Percentiles rank a stretch among this genome's conserved stretches.
These are phyloP conservation scores for Hycleus cichorii DNA, from an alignment of 1,140 invertebrate genomes.

Conservation along the genomic window DNA sequence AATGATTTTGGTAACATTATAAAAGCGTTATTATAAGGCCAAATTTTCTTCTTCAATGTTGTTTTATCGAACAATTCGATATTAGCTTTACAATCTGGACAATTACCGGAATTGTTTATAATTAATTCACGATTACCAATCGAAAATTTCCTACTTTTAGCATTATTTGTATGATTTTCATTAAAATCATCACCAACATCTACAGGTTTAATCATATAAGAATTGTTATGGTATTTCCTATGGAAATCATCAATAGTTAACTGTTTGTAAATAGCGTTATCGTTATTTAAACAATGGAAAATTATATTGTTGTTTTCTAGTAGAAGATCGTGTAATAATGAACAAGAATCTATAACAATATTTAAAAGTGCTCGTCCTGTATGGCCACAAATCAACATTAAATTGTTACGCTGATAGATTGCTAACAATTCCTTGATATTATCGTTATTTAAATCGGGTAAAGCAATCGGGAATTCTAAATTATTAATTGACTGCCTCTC, in stretches of 20 bases:
- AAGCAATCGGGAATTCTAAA: conserved; percentile 60
- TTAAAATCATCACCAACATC: background rate
- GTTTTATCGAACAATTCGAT: conserved; percentile 20
- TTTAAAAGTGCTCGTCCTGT: conserved; percentile 48
- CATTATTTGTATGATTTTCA: background rate
- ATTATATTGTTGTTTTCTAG: background rate
- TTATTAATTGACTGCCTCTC: conserved; percentile 32
- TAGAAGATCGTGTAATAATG: conserved; percentile 3
- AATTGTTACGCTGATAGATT: conserved; percentile 49
- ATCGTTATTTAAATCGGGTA: conserved; percentile 65
- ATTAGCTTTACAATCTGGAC: conserved; percentile 24
- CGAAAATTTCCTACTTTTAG: conserved; percentile 6
- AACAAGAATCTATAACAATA: conserved; percentile 12
- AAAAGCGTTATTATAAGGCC: conserved; percentile 25
- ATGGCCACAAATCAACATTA: conserved; percentile 57
- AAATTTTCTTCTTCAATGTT: conserved; percentile 16
- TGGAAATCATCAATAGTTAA: conserved; percentile 3
- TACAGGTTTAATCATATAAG: background rate
- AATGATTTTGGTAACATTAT: conserved; percentile 33
- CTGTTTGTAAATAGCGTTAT: background rate
- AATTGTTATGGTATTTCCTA: conserved; percentile 6
- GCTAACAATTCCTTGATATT: conserved; percentile 58
- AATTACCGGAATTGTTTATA: conserved; percentile 21
- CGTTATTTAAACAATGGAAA: conserved; percentile 10
- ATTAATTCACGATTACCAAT: conserved; percentile 17